Evolutionary conservation across 1,140 invertebrate species (phyloP), one percentile per base, ranked within the genome.

Genomic region (Alviniconcha marisindica): DNA sequence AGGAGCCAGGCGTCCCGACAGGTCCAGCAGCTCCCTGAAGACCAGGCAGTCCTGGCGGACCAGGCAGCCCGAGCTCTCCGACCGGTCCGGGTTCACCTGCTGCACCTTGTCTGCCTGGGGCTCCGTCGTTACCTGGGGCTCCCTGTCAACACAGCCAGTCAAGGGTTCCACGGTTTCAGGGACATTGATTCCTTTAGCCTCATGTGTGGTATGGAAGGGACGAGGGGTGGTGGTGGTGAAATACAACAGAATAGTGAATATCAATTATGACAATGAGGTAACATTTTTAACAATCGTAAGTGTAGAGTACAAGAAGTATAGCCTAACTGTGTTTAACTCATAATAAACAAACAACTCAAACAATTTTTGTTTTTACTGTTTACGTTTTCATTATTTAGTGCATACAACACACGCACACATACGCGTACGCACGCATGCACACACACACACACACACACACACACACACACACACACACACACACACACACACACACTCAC

Each of bases 51-150:
- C 92, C 92, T 14, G 84, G 71, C 44, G 88, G 48, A 80, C 92
- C 92, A 28, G 86, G 82, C 56, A 77, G 82, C 15, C 91, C 91
- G 31, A 86, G 69, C 21, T 89, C 87, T 56, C 87, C 87, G 78
- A 80, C 71, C 28, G 81, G 48, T 96, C 96, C 93, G 48, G 85
- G 81, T 48, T 89, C 87, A 77, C 91, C 89, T 2, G 74, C 24
- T 12, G 73, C 51, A 48, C 91, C 91, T 66, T 85, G 71, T 66
- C 82, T 48, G 82, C 91, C 91, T 14, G 86, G 83, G 14, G 84
- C 54, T 60, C 91, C 91, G 63, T 87, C 83, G 56, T 83, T 79
- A 40, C 91, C 91, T 42, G 89, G 82, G 15, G 81, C 33, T 44
- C 90, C 91, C 87, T 90, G 81, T 18, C 69, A 63, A 60, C 36